Evolutionary conservation across 2,113 vertebrate species (phyloP).

Genomic region (Anguilla japonica): DNA sequence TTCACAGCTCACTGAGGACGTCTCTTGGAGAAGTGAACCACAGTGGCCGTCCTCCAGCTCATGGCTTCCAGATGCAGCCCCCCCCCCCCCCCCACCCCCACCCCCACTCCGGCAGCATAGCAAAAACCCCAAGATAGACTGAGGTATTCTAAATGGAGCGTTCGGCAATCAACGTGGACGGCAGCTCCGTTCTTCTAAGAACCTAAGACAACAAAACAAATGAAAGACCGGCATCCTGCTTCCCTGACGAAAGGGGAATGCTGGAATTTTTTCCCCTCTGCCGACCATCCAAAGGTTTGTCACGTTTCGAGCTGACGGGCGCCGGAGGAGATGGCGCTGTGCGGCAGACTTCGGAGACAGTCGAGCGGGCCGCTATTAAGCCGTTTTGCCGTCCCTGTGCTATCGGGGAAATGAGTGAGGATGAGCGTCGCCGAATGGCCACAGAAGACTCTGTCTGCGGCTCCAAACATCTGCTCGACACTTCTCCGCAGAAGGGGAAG

Average conservation of each 20-base stretch:
- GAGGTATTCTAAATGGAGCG: neutral
- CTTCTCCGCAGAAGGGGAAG: neutral
- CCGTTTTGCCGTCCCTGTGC: neutral
- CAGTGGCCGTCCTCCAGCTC: constrained; percentile 68
- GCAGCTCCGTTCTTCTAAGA: neutral
- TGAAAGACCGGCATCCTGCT: neutral
- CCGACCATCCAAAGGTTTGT: neutral
- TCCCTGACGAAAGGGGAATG: neutral
- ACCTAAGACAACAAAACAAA: neutral
- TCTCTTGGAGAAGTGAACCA: constrained; percentile 55
- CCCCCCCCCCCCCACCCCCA: neutral
- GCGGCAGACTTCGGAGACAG: too few species aligned
- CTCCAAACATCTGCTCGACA: constrained; percentile 11
- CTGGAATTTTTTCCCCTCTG: neutral
- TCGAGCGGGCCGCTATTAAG: neutral
- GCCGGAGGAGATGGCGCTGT: neutral
- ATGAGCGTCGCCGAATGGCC: too few species aligned
- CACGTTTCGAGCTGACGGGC: neutral
- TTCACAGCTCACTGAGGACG: constrained; percentile 78
- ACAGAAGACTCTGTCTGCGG: neutral
- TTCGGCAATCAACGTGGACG: neutral
- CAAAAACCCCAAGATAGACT: neutral
- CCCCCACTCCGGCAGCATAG: neutral
- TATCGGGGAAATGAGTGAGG: neutral
- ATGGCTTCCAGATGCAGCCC: constrained; percentile 73